A percentile compares a stretch with the other conserved stretches of the same genome.
Conservation (phyloP, 2,888 invertebrate genomes). For the Lasiommata megera region DNA sequence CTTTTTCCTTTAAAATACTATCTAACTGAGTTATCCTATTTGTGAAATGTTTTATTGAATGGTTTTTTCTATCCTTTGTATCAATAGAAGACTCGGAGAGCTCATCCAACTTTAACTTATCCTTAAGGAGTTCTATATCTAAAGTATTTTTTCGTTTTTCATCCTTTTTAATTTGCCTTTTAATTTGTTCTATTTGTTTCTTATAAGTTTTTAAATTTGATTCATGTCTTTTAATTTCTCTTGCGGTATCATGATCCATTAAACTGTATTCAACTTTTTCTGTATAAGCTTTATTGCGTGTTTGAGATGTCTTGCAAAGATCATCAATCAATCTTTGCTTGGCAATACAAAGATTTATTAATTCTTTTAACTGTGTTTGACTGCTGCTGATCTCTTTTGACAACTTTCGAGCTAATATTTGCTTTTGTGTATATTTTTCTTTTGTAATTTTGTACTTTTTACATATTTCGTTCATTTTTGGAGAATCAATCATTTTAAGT, state of each 20-base stretch:
- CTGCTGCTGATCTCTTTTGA: conserved; percentile 84
- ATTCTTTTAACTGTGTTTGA: conserved; percentile 86
- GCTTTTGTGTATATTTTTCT: conserved; percentile 75
- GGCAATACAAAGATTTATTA: conserved; percentile 83
- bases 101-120: conserved; percentile 76
- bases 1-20: conserved; percentile 86
- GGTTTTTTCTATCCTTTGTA: conserved; percentile 79
- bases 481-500: conserved; percentile 76
- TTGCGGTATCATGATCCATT: conserved; percentile 78
- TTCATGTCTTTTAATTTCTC: conserved; percentile 87
- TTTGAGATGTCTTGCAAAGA: conserved; percentile 69
- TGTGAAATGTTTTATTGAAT: conserved; percentile 83
- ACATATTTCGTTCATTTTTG: conserved; percentile 72
- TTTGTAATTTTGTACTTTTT: conserved; percentile 78
- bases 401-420: conserved; percentile 69
- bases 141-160: conserved; percentile 86
- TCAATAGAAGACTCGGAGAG: conserved; percentile 75
- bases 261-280: conserved; percentile 83
- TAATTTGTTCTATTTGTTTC: conserved; percentile 88
- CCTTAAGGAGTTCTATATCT: conserved; percentile 83
- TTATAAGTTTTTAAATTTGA: conserved; percentile 87
- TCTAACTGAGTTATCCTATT: conserved; percentile 85
- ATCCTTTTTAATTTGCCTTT: conserved; percentile 87
- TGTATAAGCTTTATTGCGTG: conserved; percentile 64
- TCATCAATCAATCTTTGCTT: conserved; percentile 89